Evolutionary conservation across 2,113 vertebrate genomes (phyloP), one percentile per base, ranked within the genome.

Genomic region (Amia ocellicauda): DNA sequence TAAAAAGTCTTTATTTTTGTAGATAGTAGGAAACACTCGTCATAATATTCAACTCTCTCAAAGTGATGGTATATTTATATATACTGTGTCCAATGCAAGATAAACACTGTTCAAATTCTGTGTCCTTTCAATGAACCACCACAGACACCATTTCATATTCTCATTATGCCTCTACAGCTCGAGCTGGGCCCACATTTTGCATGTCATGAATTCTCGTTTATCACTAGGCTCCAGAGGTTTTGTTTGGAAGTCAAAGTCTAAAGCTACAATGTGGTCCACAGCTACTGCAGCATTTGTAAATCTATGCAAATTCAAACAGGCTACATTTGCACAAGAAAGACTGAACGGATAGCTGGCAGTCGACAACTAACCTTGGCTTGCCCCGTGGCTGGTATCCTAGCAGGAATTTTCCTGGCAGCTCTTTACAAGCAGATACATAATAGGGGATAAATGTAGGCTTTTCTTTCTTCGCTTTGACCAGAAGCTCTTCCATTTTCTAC

Each of bases 371-470:
- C 96, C 94, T 90, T 70, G 97, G 94, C 84, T 98, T 99, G 69
- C 93, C 96, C 19, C 97, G 91, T 71, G 97, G 97, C 73, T 98
- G 96, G 76, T 99, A 99, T 49, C 97, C 97, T 72, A 99, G 79
- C 14, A 98, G 88, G 81, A 99, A 99, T 81, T 98, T 99, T 62
- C 97, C 97, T 13, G 97, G 97, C 28, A 99, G 88, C 43, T 97
- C 94, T 88, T 92, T 96, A 79, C 94, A 97, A 58, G 96, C 92
- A 52, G 94, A 97, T 73, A 99, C 84, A 71, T 87, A 98, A 76
- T 99, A 99, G 7, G 97, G 96, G 81, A 98, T 99, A 78, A 98
- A 98, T 4, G 96, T 95, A 16, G 97, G 97, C 74, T 98, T 98
- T 82, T 99, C 97, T 75, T 95, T 92, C 86, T 99, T 99, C 57